These are phyloP conservation scores for Aurelia aurita complex sp. Pacific DNA, from an alignment of 30 jellyfish, hydroid and myxozoan genomes.

Conservation along the genomic window DNA sequence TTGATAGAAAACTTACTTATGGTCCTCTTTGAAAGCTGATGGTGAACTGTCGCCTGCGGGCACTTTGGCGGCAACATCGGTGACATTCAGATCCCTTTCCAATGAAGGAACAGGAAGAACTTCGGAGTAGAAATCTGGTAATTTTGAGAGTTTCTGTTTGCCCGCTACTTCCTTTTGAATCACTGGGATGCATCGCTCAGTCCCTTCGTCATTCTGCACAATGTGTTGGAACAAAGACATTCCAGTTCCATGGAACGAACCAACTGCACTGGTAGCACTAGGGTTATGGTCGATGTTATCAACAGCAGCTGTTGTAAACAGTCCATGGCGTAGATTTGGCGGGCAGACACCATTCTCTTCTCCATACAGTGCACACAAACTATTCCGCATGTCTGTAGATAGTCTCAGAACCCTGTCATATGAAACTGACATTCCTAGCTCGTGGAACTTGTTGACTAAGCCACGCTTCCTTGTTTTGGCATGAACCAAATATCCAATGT, in stretches of 20 bases:
- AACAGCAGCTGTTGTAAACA: conserved; percentile 16
- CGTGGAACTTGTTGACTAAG: conserved; percentile 2
- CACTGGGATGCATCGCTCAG: conserved; percentile 15
- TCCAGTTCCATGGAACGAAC: conserved; percentile 33
- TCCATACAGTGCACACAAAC: not conserved
- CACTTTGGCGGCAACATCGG: too few relatives aligned
- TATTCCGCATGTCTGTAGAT: conserved; percentile 5
- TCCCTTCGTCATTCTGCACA: conserved; percentile 6
- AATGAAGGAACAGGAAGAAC: too few relatives aligned
- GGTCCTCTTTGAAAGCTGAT: too few relatives aligned
- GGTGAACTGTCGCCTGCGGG: too few relatives aligned
- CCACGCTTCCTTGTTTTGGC: conserved; percentile 20
- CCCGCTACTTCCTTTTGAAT: conserved; percentile 10
- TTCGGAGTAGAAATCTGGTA: not conserved
- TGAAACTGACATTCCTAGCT: conserved; percentile 10
- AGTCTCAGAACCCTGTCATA: conserved; percentile 12
- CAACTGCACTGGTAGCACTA: conserved; percentile 23
- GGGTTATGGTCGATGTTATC: conserved; percentile 39
- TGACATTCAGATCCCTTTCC: too few relatives aligned
- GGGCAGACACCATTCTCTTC: conserved; percentile 40
- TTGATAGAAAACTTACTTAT: too few relatives aligned
- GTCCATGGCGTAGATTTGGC: conserved; percentile 3
- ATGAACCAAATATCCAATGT: conserved; percentile 25
- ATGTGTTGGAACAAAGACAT: conserved; percentile 38
- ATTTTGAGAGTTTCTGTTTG: conserved; percentile 12